Conservation (phyloP, 2,797 vertebrate genomes). For the Paedocypris micromegethes region DNA sequence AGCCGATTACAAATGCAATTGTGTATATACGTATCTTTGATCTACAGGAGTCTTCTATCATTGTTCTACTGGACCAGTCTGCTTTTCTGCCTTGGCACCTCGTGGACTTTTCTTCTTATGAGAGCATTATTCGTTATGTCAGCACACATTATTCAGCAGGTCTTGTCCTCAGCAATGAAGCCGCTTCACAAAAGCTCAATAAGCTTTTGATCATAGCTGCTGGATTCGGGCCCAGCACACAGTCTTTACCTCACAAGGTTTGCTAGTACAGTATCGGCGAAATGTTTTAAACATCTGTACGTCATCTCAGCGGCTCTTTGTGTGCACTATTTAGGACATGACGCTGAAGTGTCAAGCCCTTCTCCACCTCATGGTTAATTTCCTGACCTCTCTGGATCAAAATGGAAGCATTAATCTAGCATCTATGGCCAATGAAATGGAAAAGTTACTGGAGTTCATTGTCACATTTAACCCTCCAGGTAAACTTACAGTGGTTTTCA, state of each 20-base stretch:
- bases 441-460: constrained; percentile 80
- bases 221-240: constrained; percentile 73
- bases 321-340: constrained; percentile 72
- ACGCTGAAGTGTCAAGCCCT: constrained; percentile 81
- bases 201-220: constrained; percentile 83
- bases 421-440: constrained; percentile 81
- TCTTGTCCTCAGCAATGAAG: constrained; percentile 75
- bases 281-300: background rate
- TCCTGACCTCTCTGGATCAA: constrained; percentile 84
- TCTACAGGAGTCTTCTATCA: constrained; percentile 80
- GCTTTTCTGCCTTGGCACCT: constrained; percentile 89
- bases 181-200: constrained; percentile 75
- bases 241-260: constrained; percentile 72
- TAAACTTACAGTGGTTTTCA: constrained; percentile 42
- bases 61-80: constrained; percentile 85
- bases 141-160: constrained; percentile 86
- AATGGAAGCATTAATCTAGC: constrained; percentile 76
- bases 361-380: constrained; percentile 80
- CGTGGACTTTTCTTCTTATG: constrained; percentile 82
- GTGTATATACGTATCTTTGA: constrained; percentile 7
- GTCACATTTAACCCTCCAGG: constrained; percentile 86
- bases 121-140: constrained; percentile 83
- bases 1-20: background rate
- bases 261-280: constrained; percentile 22
- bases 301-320: background rate